These are phyloP conservation scores for Emmelina monodactyla DNA, from an alignment of 2,888 invertebrate genomes.

Conservation along the genomic window DNA sequence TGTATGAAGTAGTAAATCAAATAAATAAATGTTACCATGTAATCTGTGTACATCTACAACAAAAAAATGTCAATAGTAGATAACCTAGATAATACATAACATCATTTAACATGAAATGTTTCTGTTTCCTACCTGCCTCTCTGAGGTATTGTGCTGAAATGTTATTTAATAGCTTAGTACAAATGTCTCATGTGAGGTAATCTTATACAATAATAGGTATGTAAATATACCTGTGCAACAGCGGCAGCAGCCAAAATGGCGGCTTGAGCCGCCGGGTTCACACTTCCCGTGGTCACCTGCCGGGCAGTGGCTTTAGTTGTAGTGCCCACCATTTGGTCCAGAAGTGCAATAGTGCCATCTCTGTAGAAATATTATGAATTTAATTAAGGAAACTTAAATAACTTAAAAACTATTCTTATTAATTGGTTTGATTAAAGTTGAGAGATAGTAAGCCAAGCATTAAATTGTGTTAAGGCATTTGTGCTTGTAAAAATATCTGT, in stretches of 20 bases:
- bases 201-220: neutral
- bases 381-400: no score
- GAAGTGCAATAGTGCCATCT: constrained; percentile 56
- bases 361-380: constrained; percentile 25
- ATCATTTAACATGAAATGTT: no score
- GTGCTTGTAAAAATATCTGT: no score
- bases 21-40: constrained; percentile 27
- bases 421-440: no score
- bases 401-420: no score
- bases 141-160: constrained; percentile 31
- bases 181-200: neutral
- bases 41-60: constrained; percentile 31
- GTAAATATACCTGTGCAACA: constrained; percentile 54
- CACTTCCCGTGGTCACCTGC: constrained; percentile 36
- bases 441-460: no score
- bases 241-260: constrained; percentile 67
- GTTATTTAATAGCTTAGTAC: constrained; percentile 9
- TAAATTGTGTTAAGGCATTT: neutral
- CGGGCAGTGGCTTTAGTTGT: constrained; percentile 56
- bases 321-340: constrained; percentile 63
- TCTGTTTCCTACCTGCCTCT: constrained; percentile 30
- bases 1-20: no score
- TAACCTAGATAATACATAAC: neutral
- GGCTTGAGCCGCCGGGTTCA: constrained; percentile 63
- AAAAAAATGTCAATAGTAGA: constrained; percentile 9